A percentile compares a stretch with the other conserved stretches of the same genome.
phyloP scores from a whole-genome alignment of 2,888 invertebrate genomes.

The Polydrusus tereticollis region DNA sequence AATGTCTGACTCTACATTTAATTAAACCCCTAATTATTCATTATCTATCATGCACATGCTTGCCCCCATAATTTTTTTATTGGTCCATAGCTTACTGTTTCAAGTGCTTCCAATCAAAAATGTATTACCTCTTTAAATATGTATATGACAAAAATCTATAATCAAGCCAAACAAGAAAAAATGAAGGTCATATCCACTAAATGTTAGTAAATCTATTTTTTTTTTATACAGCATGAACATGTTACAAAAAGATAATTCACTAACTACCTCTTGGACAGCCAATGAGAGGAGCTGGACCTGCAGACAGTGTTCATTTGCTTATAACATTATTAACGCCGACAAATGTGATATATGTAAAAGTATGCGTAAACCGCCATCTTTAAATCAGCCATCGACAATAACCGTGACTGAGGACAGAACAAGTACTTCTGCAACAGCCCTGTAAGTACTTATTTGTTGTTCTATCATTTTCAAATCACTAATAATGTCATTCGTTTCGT shows the following conservation, averaged over 20 bases:
- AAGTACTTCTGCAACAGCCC: constrained; percentile 54
- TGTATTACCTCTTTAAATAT: not conserved
- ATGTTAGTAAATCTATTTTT: too few relatives aligned
- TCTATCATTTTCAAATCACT: too few relatives aligned
- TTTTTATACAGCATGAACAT: constrained; percentile 60
- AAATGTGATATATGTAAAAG: constrained; percentile 88
- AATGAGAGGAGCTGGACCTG: constrained; percentile 86
- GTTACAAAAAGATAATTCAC: constrained; percentile 59
- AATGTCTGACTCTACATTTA: too few relatives aligned
- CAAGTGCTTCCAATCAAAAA: too few relatives aligned
- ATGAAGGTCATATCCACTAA: not conserved
- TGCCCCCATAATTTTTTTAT: too few relatives aligned
- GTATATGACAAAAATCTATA: not conserved
- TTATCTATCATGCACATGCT: too few relatives aligned
- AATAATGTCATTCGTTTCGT: too few relatives aligned
- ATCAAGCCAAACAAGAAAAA: not conserved
- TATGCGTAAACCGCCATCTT: constrained; percentile 72
- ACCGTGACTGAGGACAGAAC: constrained; percentile 74
- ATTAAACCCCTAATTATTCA: too few relatives aligned
- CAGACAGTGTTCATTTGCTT: constrained; percentile 88
- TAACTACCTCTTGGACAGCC: constrained; percentile 58
- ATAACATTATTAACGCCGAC: constrained; percentile 84
- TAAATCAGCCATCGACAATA: constrained; percentile 77
- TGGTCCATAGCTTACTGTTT: too few relatives aligned
- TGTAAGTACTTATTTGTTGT: too few relatives aligned